Evolutionary conservation across 2,113 vertebrate genomes (phyloP), one percentile per base, ranked within the genome.

Genomic region (Mormoops blainvillei): DNA sequence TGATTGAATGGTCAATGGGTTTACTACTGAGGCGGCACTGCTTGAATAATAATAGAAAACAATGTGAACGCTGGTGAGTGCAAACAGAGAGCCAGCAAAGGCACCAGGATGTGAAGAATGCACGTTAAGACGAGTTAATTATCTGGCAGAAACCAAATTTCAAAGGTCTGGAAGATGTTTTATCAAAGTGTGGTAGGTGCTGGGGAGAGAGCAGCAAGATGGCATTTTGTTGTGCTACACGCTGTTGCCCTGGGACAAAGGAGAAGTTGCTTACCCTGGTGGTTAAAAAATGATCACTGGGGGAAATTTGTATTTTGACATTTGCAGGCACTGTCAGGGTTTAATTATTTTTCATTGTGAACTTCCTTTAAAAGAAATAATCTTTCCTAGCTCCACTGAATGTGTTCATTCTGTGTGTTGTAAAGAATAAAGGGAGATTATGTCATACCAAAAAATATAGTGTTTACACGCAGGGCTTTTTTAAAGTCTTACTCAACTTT

Each of bases 31-130:
- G 98, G 98, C 98, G 97, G 98, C 98, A 83, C 98, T 92, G 98
- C 98, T 98, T 98, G 99, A 99, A 99, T 99, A 98, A 99, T 99
- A 99, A 99, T 98, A 97, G 98, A 98, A 99, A 98, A 99, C 99
- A 99, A 98, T 99, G 98, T 98, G 96, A 96, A 97, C 65, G 61
- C 98, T 94, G 91, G 95, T 95, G 95, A 98, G 98, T 31, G 87
- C 89, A 94, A 98, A 97, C 97, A 94, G 97, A 98, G 97, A 93
- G 85, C 83, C 91, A 83, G 94, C 96, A 98, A 93, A 98, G 97
- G 97, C 97, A 93, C 97, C 96, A 89, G 97, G 97, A 97, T 97
- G 85, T n/a, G 94, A 88, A 96, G 98, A 98, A 98, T 86, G 97
- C 97, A 97, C 98, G 97, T 99, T 98, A 98, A 99, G 98, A 98